A percentile compares a stretch with the other conserved stretches of the same genome.
Conservation (phyloP, 2,113 vertebrate species). For the Prunella himalayana region DNA sequence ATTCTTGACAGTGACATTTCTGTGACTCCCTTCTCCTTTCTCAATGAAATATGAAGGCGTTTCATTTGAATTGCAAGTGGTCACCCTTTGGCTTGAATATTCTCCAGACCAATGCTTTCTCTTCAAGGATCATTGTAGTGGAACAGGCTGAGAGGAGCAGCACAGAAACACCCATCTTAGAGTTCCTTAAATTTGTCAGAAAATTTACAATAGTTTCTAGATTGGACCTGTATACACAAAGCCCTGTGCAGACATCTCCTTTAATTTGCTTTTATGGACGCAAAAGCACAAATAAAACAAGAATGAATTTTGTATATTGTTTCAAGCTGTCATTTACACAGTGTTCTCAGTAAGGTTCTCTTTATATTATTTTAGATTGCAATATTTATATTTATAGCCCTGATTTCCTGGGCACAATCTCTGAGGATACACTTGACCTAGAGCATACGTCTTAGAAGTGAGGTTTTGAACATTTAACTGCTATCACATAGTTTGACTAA, state of each 20-base stretch:
- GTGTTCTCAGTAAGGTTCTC: neutral
- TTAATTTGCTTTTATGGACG: neutral
- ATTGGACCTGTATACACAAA: neutral
- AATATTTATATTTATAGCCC: neutral
- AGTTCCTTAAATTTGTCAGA: neutral
- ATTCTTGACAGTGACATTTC: neutral
- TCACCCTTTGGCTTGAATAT: neutral
- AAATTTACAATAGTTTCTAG: neutral
- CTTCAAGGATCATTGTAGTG: neutral
- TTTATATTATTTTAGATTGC: neutral
- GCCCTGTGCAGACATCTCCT: neutral
- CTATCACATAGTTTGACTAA: neutral
- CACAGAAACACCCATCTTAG: neutral
- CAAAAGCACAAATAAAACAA: neutral
- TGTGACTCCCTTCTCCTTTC: neutral
- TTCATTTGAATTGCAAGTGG: slow-evolving; percentile 17
- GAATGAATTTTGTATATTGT: neutral
- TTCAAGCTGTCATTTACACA: neutral
- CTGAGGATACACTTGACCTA: neutral
- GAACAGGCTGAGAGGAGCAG: neutral
- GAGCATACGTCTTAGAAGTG: neutral
- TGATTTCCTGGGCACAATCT: neutral
- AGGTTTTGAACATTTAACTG: neutral
- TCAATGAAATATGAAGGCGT: neutral
- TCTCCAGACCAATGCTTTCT: neutral